Evolutionary conservation across 2,113 vertebrate genomes (phyloP).

Genomic region (Camelus bactrianus): DNA sequence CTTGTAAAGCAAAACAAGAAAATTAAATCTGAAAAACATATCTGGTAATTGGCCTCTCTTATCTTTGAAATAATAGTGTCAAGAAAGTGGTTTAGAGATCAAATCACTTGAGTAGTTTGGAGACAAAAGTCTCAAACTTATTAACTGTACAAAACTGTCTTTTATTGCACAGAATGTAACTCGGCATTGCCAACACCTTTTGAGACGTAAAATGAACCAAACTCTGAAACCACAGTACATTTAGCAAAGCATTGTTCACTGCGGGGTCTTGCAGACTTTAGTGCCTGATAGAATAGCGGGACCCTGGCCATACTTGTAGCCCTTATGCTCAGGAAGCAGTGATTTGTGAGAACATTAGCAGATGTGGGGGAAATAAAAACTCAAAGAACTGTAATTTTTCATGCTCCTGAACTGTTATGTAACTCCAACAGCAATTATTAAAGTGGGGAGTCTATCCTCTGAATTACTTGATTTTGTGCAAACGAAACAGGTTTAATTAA

Average conservation of each 20-base stretch:
- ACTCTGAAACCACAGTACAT: not conserved
- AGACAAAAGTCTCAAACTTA: not conserved
- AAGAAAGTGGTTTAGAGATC: conserved; percentile 12
- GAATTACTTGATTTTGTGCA: conserved; percentile 57
- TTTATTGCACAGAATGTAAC: not conserved
- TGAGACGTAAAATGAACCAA: not conserved
- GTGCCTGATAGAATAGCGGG: not conserved
- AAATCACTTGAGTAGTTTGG: not conserved
- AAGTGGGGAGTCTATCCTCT: conserved; percentile 40
- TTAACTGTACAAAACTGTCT: not conserved
- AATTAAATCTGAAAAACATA: conserved; percentile 44
- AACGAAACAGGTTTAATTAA: conserved; percentile 67
- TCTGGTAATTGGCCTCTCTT: not conserved
- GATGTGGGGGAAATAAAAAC: not conserved
- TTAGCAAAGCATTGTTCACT: not conserved
- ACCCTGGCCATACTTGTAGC: not conserved
- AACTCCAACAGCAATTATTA: conserved; percentile 37
- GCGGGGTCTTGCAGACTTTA: not conserved
- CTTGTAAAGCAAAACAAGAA: conserved; percentile 45
- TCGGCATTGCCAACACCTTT: not conserved
- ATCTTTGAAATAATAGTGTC: conserved; percentile 6
- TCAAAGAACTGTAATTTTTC: not conserved
- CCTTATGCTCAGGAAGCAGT: not conserved
- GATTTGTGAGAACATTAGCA: conserved; percentile 1
- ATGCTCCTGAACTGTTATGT: not conserved